These are phyloP conservation scores for Aricia artaxerxes DNA, from an alignment of 2,888 invertebrate genomes.

Conservation along the genomic window DNA sequence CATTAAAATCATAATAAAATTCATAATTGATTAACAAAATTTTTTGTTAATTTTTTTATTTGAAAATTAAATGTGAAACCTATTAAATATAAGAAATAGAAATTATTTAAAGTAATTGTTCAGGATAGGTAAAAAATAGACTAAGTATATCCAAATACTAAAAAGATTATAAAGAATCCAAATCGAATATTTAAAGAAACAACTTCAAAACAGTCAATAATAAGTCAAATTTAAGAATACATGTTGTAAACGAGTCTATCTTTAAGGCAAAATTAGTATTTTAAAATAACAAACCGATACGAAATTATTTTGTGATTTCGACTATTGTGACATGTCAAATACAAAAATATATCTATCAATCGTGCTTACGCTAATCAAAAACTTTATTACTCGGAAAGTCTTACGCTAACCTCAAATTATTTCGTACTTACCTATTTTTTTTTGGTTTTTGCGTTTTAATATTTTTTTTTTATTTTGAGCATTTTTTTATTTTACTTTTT, in stretches of 20 bases:
- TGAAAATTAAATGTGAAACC: too few species aligned
- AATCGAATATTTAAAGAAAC: neutral
- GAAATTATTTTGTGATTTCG: neutral
- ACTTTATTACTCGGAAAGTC: neutral
- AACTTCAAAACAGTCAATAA: neutral
- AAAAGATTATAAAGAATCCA: too few species aligned
- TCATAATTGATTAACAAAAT: neutral
- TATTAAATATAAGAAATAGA: too few species aligned
- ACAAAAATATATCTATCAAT: constrained; percentile 22
- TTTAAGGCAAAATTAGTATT: neutral
- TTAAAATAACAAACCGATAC: neutral
- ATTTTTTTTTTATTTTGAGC: neutral
- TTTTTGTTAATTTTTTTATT: too few species aligned
- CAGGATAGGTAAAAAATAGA: too few species aligned
- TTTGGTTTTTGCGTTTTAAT: neutral
- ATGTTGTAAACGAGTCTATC: neutral
- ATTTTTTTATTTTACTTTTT: neutral
- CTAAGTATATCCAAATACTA: too few species aligned
- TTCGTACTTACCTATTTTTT: neutral
- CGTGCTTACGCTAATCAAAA: neutral
- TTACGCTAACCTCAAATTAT: neutral
- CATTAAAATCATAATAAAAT: neutral
- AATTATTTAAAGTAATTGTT: too few species aligned
- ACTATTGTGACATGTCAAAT: constrained; percentile 14
- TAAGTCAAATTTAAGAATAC: neutral